A percentile compares a stretch with the other conserved stretches of the same genome.
Evolutionary conservation across 53 echinoderm and acorn worm species (phyloP).

Genomic region (Paracentrotus lividus): DNA sequence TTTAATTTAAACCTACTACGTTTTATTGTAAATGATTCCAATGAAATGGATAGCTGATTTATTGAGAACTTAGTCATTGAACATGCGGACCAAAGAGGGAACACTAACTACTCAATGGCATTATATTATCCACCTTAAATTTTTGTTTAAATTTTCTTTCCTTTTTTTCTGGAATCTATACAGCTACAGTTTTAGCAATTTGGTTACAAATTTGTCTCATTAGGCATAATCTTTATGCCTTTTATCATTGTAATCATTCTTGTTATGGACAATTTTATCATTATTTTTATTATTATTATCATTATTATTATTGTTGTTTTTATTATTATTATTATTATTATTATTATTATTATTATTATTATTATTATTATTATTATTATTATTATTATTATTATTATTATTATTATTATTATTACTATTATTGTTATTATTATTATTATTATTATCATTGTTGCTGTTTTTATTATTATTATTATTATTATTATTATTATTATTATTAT

Average conservation of each 20-base stretch:
- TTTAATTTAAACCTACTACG: not conserved
- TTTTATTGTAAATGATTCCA: not conserved
- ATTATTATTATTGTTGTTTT: constrained; percentile 8
- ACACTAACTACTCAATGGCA: not conserved
- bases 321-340: not conserved
- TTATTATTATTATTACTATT: not conserved
- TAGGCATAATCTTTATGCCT: no score
- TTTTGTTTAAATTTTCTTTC: not conserved
- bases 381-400: not conserved
- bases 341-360: not conserved
- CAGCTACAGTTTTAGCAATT: not conserved
- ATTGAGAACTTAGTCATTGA: not conserved
- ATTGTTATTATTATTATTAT: constrained; percentile 25
- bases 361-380: not conserved
- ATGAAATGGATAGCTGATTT: not conserved
- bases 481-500: not conserved
- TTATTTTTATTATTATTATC: constrained; percentile 9
- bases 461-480: not conserved
- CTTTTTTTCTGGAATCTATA: not conserved
- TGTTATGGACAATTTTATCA: not conserved
- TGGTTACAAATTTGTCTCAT: not conserved
- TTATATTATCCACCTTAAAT: not conserved
- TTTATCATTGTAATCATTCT: not conserved
- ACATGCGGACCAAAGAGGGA: constrained; percentile 38
- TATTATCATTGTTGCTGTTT: not conserved